These are phyloP conservation scores for Fregetta grallaria DNA, from an alignment of 2,113 vertebrate species.

Conservation along the genomic window DNA sequence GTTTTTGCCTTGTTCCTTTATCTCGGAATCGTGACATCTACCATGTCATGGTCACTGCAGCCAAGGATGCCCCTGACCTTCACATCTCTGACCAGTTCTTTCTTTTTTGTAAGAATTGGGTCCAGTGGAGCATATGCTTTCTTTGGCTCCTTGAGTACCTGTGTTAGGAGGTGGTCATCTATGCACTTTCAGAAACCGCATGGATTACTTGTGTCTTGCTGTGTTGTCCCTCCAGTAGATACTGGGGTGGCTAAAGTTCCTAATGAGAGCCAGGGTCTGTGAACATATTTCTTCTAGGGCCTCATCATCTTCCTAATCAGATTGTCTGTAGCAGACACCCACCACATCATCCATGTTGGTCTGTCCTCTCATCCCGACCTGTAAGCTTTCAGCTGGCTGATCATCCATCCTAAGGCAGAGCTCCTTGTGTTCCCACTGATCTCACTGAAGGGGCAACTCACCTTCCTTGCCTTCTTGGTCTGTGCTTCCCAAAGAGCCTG, in stretches of 20 bases:
- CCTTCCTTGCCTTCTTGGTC: neutral
- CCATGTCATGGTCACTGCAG: neutral
- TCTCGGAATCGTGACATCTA: neutral
- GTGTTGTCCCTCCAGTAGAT: neutral
- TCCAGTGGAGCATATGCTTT: neutral
- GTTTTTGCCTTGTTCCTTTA: neutral
- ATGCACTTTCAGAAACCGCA: neutral
- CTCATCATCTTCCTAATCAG: neutral
- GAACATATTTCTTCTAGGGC: neutral
- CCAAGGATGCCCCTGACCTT: neutral
- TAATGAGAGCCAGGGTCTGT: neutral
- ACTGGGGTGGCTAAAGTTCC: neutral
- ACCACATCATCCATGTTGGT: neutral
- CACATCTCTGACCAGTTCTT: neutral
- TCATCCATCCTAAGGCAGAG: neutral
- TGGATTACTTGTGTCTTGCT: neutral
- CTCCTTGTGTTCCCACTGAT: neutral
- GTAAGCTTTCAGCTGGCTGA: neutral
- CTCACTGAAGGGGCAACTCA: neutral
- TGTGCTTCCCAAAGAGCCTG: neutral
- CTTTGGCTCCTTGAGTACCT: neutral
- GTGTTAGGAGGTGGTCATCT: neutral
- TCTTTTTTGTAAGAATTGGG: neutral
- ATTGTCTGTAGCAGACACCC: neutral
- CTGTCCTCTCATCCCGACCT: neutral